phyloP scores from a whole-genome alignment of 2,888 invertebrate species.

The Phorcus lineatus region DNA sequence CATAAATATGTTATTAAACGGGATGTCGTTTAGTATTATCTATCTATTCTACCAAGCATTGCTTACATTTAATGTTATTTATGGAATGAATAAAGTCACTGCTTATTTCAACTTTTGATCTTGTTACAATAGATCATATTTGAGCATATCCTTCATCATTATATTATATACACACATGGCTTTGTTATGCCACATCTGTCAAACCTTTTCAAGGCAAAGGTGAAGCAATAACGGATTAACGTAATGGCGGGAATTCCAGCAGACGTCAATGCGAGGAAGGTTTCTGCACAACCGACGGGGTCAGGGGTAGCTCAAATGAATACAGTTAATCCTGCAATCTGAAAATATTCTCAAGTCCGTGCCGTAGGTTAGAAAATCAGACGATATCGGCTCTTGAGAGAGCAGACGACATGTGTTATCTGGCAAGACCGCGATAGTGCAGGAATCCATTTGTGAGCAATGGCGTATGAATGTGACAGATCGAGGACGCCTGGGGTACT shows the following conservation, averaged over 20 bases:
- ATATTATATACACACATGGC: no score
- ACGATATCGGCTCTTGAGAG: background rate
- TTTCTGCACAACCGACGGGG: background rate
- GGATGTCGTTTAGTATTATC: no score
- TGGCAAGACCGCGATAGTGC: background rate
- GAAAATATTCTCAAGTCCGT: background rate
- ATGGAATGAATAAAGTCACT: no score
- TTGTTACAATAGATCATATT: no score
- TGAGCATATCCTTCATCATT: no score
- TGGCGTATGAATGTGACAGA: background rate
- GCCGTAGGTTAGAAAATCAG: background rate
- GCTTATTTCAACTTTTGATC: no score
- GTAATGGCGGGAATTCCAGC: background rate
- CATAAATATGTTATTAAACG: no score
- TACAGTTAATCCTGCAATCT: background rate
- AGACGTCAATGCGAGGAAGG: background rate
- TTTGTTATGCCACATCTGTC: no score
- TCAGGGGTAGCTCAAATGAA: background rate
- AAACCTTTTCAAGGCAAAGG: no score
- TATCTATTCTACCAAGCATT: no score
- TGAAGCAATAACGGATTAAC: background rate
- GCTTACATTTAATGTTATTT: no score
- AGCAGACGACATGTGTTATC: constrained; percentile 6
- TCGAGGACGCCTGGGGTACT: background rate
- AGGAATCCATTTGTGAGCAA: background rate